Conservation (phyloP, 2,888 invertebrate genomes). For the Lasioglossum malachurum region DNA sequence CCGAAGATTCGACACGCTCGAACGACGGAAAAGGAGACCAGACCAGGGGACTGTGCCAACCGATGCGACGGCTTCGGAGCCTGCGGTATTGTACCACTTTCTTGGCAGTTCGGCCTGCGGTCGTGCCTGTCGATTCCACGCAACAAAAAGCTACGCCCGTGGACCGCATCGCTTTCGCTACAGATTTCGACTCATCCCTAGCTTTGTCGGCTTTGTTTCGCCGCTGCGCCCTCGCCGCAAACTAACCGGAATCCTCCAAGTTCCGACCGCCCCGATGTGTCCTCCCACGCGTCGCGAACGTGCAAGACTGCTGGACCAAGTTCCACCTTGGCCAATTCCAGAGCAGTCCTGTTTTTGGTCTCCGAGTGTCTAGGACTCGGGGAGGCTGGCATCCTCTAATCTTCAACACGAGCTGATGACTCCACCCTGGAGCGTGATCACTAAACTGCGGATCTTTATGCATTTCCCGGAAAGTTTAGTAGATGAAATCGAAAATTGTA, state of each 20-base stretch:
- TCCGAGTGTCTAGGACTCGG: neutral
- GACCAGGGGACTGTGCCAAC: neutral
- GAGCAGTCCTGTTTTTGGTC: neutral
- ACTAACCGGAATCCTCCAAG: neutral
- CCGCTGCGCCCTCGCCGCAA: neutral
- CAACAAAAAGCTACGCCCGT: constrained; percentile 69
- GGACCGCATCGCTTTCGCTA: neutral
- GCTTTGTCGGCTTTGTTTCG: neutral
- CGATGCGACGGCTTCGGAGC: constrained; percentile 8
- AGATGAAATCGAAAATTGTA: too few relatives aligned
- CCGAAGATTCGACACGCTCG: constrained; percentile 23
- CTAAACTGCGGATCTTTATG: too few relatives aligned
- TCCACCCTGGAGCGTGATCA: too few relatives aligned
- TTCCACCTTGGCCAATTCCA: neutral
- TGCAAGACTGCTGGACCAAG: neutral
- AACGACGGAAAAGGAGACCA: neutral
- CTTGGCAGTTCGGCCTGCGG: constrained; percentile 74
- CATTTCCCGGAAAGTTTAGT: too few relatives aligned
- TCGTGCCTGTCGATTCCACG: constrained; percentile 80
- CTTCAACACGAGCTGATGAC: too few relatives aligned
- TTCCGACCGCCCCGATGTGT: neutral
- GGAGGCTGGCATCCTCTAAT: too few relatives aligned
- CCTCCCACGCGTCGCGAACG: neutral
- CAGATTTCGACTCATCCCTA: neutral
- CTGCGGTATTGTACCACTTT: constrained; percentile 35